A percentile compares a stretch with the other conserved stretches of the same genome.
These are phyloP conservation scores for Propsilocerus akamusi DNA, from an alignment of 1,140 invertebrate species.

Conservation along the genomic window DNA sequence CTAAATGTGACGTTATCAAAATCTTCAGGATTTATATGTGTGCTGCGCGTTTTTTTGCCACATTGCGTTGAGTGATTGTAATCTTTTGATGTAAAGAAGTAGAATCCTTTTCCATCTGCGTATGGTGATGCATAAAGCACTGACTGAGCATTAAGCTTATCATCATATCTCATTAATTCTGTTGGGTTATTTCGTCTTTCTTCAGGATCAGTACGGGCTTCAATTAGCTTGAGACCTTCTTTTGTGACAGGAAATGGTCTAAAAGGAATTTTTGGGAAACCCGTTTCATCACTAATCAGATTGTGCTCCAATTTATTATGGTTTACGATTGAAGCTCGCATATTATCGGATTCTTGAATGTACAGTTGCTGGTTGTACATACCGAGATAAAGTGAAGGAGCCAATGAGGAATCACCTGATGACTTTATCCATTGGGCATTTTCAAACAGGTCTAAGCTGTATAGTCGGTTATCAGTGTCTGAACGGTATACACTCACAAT, in stretches of 20 bases:
- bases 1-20: not conserved
- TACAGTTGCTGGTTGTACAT: constrained; percentile 65
- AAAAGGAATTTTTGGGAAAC: constrained; percentile 42
- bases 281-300: constrained; percentile 18
- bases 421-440: constrained; percentile 24
- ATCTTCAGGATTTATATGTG: not conserved
- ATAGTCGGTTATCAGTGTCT: constrained; percentile 33
- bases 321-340: constrained; percentile 21
- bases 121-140: constrained; percentile 49
- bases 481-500: constrained; percentile 71
- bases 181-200: constrained; percentile 15
- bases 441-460: constrained; percentile 57
- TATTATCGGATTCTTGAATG: constrained; percentile 45
- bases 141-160: constrained; percentile 36
- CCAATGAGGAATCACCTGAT: constrained; percentile 13
- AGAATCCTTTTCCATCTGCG: constrained; percentile 52
- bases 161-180: constrained; percentile 13
- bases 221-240: not conserved
- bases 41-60: not conserved
- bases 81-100: constrained; percentile 32
- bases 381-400: constrained; percentile 64
- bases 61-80: constrained; percentile 7
- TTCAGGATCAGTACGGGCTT: constrained; percentile 17
- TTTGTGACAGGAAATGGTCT: constrained; percentile 37
- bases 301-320: constrained; percentile 14